Evolutionary conservation across 2,888 invertebrate species (phyloP).

Genomic region (Melieria picta): DNA sequence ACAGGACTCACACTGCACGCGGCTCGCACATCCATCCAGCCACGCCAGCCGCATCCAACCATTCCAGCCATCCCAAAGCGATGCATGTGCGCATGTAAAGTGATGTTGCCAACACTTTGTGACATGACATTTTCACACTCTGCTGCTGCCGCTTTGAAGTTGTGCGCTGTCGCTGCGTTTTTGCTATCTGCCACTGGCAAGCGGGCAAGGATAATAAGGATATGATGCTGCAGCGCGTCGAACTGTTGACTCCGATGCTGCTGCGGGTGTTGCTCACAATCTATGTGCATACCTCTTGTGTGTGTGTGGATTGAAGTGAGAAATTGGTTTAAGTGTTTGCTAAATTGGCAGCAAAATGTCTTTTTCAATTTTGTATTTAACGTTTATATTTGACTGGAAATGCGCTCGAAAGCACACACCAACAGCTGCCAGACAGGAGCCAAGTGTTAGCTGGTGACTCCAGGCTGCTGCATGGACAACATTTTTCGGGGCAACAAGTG

Average conservation of each 20-base stretch:
- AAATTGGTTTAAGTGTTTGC: slow-evolving; percentile 66
- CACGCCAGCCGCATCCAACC: background rate
- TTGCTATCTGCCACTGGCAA: too few species aligned
- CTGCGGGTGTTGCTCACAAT: too few species aligned
- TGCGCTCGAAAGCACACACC: slow-evolving; percentile 35
- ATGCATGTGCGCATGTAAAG: slow-evolving; percentile 9
- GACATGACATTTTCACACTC: slow-evolving; percentile 65
- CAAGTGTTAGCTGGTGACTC: slow-evolving; percentile 14
- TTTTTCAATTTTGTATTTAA: slow-evolving; percentile 62
- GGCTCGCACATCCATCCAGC: slow-evolving; percentile 16
- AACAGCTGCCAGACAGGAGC: background rate
- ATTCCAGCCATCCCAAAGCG: too few species aligned
- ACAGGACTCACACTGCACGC: slow-evolving; percentile 12
- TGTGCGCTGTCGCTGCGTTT: slow-evolving; percentile 15
- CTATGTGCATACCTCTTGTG: background rate
- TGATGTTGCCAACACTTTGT: slow-evolving; percentile 34
- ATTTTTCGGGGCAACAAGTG: slow-evolving; percentile 24
- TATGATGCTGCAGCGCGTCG: slow-evolving; percentile 4
- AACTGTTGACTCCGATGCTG: slow-evolving; percentile 2
- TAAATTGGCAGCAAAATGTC: slow-evolving; percentile 65
- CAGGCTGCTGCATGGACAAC: slow-evolving; percentile 23
- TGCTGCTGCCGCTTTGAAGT: slow-evolving; percentile 51
- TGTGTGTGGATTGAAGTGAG: slow-evolving; percentile 56
- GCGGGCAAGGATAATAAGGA: too few species aligned
- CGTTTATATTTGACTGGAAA: slow-evolving; percentile 53